Evolutionary conservation across 2,888 invertebrate genomes (phyloP).

Genomic region (Polydrusus pterygomalis): DNA sequence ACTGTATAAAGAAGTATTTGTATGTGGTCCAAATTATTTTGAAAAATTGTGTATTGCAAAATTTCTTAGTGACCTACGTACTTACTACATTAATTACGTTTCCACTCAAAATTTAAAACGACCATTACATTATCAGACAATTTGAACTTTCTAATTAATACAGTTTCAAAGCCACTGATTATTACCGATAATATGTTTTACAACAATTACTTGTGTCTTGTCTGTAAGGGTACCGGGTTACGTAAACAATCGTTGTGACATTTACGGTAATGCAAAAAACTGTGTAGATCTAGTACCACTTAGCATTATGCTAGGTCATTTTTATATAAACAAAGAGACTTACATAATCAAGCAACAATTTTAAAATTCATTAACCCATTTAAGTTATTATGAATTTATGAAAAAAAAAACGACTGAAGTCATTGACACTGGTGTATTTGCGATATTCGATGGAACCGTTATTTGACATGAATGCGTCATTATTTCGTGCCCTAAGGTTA

Average conservation of each 20-base stretch:
- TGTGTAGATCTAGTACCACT: background rate
- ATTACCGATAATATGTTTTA: background rate
- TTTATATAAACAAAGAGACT: background rate
- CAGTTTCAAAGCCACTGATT: conserved; percentile 5
- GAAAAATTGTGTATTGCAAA: no score
- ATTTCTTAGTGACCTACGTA: no score
- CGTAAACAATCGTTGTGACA: conserved; percentile 2
- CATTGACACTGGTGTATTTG: background rate
- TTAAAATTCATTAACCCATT: background rate
- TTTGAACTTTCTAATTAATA: conserved; percentile 14
- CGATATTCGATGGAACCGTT: background rate
- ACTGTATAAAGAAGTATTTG: no score
- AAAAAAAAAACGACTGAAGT: background rate
- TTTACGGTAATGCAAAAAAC: background rate
- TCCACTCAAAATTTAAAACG: no score
- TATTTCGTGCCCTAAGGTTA: conserved; percentile 2
- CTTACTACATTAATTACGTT: no score
- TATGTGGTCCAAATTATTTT: no score
- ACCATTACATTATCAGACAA: background rate
- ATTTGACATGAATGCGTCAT: conserved; percentile 15
- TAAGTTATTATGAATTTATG: background rate
- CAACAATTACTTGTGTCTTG: background rate
- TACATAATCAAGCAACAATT: background rate
- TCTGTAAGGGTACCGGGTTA: background rate
- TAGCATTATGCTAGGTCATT: background rate